phyloP scores from a whole-genome alignment of 2,113 vertebrate species.

The Hemichromis elongatus region DNA sequence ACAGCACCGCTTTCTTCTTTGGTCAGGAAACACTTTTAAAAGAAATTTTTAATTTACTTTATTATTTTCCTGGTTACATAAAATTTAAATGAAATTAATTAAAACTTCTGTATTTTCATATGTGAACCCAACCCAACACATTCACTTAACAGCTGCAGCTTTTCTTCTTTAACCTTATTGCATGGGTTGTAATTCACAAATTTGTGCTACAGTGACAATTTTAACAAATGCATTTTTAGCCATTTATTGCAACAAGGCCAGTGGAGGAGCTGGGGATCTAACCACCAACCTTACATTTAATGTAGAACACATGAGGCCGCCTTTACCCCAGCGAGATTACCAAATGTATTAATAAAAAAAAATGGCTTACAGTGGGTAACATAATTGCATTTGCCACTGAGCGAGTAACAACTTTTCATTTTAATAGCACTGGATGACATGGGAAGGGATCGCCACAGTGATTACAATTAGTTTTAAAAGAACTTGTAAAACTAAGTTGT shows the following conservation, averaged over 20 bases:
- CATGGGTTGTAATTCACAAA: not conserved
- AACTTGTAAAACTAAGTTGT: not conserved
- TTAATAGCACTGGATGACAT: not conserved
- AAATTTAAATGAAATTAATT: not conserved
- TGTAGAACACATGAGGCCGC: fast-evolving
- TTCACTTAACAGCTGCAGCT: not conserved
- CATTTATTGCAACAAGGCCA: not conserved
- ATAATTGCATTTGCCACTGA: not conserved
- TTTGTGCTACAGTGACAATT: not conserved
- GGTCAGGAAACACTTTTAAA: not conserved
- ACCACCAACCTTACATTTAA: not conserved
- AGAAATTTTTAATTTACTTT: not conserved
- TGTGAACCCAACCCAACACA: not conserved
- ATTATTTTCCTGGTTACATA: not conserved
- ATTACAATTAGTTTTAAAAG: not conserved
- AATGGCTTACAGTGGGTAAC: fast-evolving
- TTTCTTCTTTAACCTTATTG: not conserved
- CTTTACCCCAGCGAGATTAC: not conserved
- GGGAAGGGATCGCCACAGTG: not conserved
- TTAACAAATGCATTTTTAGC: not conserved
- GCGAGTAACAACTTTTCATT: not conserved
- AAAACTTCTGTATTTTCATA: not conserved
- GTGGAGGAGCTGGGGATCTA: not conserved
- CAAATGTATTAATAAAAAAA: not conserved
- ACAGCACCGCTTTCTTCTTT: not conserved